These are phyloP conservation scores for Neria commutata DNA, from an alignment of 2,888 invertebrate genomes.

Conservation along the genomic window DNA sequence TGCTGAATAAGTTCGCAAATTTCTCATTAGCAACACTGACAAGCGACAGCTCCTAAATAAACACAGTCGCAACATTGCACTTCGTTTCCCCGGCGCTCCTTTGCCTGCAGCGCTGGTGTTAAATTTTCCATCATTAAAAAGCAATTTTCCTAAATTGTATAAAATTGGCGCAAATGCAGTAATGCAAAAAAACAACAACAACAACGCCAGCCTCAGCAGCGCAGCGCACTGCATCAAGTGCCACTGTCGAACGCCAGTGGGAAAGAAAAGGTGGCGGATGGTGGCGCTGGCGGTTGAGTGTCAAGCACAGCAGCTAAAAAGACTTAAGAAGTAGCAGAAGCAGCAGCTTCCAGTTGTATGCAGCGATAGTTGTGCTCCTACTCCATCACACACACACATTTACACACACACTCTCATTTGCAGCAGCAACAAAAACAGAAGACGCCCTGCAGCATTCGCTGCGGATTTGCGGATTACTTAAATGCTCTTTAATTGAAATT, in stretches of 20 bases:
- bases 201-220: background rate
- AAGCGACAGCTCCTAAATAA: slow-evolving; percentile 6
- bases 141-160: slow-evolving; percentile 35
- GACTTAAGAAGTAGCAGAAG: slow-evolving; percentile 19
- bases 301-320: slow-evolving; percentile 15
- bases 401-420: slow-evolving; percentile 6
- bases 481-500: slow-evolving; percentile 58
- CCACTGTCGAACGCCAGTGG: background rate
- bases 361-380: too few species aligned
- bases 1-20: background rate
- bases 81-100: too few species aligned
- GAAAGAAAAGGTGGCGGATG: too few species aligned
- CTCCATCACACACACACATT: too few species aligned
- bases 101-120: slow-evolving; percentile 28
- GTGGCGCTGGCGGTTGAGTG: too few species aligned
- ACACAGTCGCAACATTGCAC: background rate
- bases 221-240: background rate
- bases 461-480: slow-evolving; percentile 55
- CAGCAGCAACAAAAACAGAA: background rate
- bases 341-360: too few species aligned
- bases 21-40: background rate
- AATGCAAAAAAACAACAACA: background rate
- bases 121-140: slow-evolving; percentile 36
- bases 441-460: slow-evolving; percentile 36
- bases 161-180: slow-evolving; percentile 6